These are phyloP conservation scores for Macquaria australasica DNA, from an alignment of 2,113 vertebrate species.

Conservation along the genomic window DNA sequence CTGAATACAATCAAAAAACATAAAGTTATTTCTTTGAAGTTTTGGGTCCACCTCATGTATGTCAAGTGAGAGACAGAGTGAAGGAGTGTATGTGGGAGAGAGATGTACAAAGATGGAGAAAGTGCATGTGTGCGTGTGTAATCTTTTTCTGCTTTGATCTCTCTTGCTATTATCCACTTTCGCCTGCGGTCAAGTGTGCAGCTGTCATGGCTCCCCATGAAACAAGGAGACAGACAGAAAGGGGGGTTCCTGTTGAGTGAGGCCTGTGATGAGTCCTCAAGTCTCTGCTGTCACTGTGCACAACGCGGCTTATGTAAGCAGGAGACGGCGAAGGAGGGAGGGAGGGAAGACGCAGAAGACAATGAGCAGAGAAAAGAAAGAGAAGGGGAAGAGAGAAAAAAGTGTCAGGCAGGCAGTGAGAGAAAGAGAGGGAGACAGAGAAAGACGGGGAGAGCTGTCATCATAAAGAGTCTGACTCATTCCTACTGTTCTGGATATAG, in stretches of 20 bases:
- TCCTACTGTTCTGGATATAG: constrained; percentile 75
- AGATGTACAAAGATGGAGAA: constrained; percentile 28
- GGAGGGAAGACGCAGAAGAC: constrained; percentile 34
- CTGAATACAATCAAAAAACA: constrained; percentile 25
- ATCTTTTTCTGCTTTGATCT: constrained; percentile 65
- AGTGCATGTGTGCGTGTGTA: constrained; percentile 40
- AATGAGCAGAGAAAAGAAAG: constrained; percentile 44
- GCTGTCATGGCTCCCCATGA: constrained; percentile 69
- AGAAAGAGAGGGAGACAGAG: constrained; percentile 57
- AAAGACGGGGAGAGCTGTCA: constrained; percentile 64
- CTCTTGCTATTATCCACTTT: constrained; percentile 59
- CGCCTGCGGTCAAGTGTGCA: constrained; percentile 62
- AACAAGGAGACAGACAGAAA: constrained; percentile 61
- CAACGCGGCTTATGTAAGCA: constrained; percentile 67
- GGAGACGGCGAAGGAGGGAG: constrained; percentile 15
- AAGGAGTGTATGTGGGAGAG: constrained; percentile 23
- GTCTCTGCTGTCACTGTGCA: constrained; percentile 56
- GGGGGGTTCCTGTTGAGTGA: constrained; percentile 63
- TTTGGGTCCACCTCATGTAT: constrained; percentile 28
- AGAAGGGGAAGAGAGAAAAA: constrained; percentile 34
- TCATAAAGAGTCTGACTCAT: constrained; percentile 77
- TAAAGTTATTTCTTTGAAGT: constrained; percentile 40
- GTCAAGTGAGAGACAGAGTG: constrained; percentile 18
- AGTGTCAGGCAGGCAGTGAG: constrained; percentile 51
- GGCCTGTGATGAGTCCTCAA: constrained; percentile 54